Conservation (phyloP, 53 echinoderm and acorn worm species). For the Holothuria scabra region DNA sequence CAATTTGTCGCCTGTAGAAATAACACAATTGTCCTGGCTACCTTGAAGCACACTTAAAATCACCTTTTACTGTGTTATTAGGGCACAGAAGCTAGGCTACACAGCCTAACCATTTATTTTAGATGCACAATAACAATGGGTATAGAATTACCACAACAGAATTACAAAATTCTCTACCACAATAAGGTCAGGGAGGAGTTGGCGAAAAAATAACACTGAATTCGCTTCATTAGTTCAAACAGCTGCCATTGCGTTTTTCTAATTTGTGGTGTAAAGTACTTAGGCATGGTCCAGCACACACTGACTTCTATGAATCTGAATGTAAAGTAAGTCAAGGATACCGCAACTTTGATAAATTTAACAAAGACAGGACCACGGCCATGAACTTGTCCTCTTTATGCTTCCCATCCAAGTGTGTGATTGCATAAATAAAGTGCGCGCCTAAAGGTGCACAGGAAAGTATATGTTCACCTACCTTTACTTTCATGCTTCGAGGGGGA, state of each 20-base stretch:
- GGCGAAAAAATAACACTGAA: slow-evolving; percentile 25
- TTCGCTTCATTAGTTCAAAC: slow-evolving; percentile 27
- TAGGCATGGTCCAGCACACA: slow-evolving; percentile 18
- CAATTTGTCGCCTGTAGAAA: slow-evolving; percentile 1
- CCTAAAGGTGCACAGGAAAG: no score
- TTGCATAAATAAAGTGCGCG: background rate
- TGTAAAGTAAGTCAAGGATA: background rate
- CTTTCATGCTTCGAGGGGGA: no score
- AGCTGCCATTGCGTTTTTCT: slow-evolving; percentile 13
- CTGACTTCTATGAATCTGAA: slow-evolving; percentile 2
- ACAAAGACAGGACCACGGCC: background rate
- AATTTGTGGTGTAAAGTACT: slow-evolving; percentile 15
- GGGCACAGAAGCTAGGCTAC: no score
- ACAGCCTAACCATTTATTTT: no score
- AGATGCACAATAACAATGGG: no score
- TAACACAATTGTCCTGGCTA: no score
- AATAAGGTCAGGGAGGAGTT: no score
- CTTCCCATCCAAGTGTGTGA: slow-evolving; percentile 27
- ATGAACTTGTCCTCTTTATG: slow-evolving; percentile 31
- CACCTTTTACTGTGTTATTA: no score
- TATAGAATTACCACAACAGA: no score
- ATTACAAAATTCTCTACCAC: no score
- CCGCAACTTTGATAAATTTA: background rate
- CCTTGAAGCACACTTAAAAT: no score
- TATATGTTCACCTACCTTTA: no score